Base-by-base conservation (phyloP, 2,113 vertebrate species). In the Polypterus senegalus region DNA sequence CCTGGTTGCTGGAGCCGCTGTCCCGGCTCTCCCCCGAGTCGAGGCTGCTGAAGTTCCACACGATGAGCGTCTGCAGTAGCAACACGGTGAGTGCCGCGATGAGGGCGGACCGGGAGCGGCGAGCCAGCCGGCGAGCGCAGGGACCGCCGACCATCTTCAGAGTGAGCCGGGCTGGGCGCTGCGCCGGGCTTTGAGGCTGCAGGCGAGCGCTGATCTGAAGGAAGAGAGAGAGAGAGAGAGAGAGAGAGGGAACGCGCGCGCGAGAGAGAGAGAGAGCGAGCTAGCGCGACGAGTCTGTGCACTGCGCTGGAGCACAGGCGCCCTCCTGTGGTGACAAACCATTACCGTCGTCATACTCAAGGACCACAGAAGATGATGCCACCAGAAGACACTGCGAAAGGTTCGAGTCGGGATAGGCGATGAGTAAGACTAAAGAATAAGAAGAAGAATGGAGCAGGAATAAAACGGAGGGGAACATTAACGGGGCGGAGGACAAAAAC, bases 11-110 rank as follows among this genome's bases (percentile, higher is more conserved):
- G 74, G 76, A 76, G 49, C 77, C 85, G 74, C 79, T 82, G 60
- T 80, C 81, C 71, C 83, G 69, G n/a, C 87, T 89, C 64, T 88
- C 84, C 47, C 84, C 90, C 46, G 88, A 86, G 80, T 94, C 92
- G 48, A 94, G 82, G 83, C 87, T 92, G 78, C 84, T 90, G 88
- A 94, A 92, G 88, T 92, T 94, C 92, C 92, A 94, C 74, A 92
- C 89, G 54, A 93, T 81, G 69, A 93, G 88, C 60, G 91, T 93
- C 83, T 94, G 92, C 74, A 93, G 80, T 67, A 94, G 89, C 77
- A 94, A 78, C 71, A 93, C 88, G 8, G 88, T 89, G 73, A 93
- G 91, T 65, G 91, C 91, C 63, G 87, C 86, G 10, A 92, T 82
- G 64, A 93, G 78, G 74, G 90, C 91, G 74, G 91, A 91, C 74